phyloP scores from a whole-genome alignment of 2,888 invertebrate species.

The Therioaphis trifolii region DNA sequence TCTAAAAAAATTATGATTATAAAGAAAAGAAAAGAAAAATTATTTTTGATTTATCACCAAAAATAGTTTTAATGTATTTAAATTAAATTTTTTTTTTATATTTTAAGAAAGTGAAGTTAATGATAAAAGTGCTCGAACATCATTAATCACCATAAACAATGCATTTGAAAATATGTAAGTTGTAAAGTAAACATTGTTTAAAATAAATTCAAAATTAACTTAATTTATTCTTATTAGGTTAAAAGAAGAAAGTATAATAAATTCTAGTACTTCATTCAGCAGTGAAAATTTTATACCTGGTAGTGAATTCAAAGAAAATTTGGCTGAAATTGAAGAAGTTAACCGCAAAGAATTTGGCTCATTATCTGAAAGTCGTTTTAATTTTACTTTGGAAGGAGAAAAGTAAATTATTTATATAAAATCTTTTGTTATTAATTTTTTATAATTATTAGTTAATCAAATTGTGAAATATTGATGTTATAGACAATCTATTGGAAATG shows the following conservation, averaged over 20 bases:
- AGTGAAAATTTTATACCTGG: conserved; percentile 47
- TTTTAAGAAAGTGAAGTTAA: neutral
- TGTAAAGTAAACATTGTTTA: neutral
- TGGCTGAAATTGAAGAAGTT: conserved; percentile 52
- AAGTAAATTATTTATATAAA: conserved; percentile 30
- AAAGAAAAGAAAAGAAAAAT: no score
- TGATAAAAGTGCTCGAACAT: conserved; percentile 4
- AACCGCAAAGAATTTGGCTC: conserved; percentile 51
- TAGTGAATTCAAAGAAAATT: conserved; percentile 57
- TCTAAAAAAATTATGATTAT: no score
- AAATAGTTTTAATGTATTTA: no score
- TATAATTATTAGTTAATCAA: neutral
- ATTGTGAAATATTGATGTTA: neutral
- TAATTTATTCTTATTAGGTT: conserved; percentile 14
- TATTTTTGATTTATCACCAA: no score
- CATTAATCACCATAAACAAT: conserved; percentile 43
- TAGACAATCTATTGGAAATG: conserved; percentile 50
- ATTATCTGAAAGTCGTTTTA: conserved; percentile 56
- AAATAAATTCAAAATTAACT: neutral
- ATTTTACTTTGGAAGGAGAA: conserved; percentile 58
- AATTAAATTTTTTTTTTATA: neutral
- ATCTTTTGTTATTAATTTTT: neutral
- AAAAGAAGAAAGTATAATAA: neutral
- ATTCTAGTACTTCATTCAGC: conserved; percentile 25
- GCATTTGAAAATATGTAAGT: conserved; percentile 43